Evolutionary conservation across 2,113 vertebrate genomes (phyloP).

Genomic region (Larimichthys polyactis): DNA sequence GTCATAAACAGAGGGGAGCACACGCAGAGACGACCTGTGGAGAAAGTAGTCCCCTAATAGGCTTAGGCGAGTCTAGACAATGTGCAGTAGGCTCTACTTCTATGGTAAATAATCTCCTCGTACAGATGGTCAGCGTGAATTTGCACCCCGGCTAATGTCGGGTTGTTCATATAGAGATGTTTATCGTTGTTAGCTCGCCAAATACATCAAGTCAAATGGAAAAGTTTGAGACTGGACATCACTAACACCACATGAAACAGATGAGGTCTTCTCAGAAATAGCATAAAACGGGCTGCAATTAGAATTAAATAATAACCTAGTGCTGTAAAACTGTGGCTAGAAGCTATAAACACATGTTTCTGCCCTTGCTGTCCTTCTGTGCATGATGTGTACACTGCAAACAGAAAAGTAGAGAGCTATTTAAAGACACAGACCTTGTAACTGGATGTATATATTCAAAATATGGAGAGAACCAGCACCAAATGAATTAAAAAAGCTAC

Average conservation of each 20-base stretch:
- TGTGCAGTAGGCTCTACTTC: conserved; percentile 20
- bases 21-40: conserved; percentile 31
- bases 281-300: not conserved
- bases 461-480: not conserved
- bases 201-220: not conserved
- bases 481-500: not conserved
- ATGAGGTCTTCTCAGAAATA: not conserved
- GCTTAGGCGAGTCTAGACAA: conserved; percentile 60
- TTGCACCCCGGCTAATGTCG: not conserved
- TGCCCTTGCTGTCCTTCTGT: not conserved
- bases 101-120: conserved; percentile 43
- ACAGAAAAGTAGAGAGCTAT: conserved; percentile 18
- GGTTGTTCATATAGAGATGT: not conserved
- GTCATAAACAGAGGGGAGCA: conserved; percentile 27
- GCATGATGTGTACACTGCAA: conserved; percentile 7
- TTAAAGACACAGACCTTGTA: not conserved
- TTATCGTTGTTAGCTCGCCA: not conserved
- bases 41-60: conserved; percentile 70
- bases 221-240: not conserved
- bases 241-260: not conserved
- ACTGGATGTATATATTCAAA: conserved; percentile 4
- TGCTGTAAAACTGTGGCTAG: not conserved
- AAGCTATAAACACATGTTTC: conserved; percentile 5
- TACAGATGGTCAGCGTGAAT: conserved; percentile 34
- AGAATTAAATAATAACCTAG: conserved; percentile 6